A percentile compares a stretch with the other conserved stretches of the same genome.
These are phyloP conservation scores for Ectemnius lituratus DNA, from an alignment of 2,888 invertebrate genomes.

Conservation along the genomic window DNA sequence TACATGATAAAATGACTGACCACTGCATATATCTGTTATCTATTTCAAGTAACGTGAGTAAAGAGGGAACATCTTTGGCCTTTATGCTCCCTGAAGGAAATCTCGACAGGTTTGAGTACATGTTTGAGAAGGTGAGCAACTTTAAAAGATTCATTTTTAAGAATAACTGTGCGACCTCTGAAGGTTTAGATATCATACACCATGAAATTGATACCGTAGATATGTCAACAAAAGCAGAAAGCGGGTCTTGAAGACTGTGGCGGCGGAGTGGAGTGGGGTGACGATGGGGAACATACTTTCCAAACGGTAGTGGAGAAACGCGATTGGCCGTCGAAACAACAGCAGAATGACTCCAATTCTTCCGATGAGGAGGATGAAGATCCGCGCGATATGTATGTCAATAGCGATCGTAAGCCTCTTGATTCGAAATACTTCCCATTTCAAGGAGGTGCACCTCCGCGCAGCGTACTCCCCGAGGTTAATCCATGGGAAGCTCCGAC, in stretches of 20 bases:
- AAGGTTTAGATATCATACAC: not conserved
- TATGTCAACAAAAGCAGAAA: slow-evolving; percentile 71
- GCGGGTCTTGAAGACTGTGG: slow-evolving; percentile 68
- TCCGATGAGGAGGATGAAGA: slow-evolving; percentile 79
- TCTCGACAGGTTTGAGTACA: slow-evolving; percentile 78
- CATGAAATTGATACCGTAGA: slow-evolving; percentile 45
- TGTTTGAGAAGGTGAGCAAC: slow-evolving; percentile 81
- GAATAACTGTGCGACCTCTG: not conserved
- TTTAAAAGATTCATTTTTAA: slow-evolving; percentile 71
- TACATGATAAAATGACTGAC: not conserved
- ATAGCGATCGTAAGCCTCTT: slow-evolving; percentile 78
- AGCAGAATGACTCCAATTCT: slow-evolving; percentile 73
- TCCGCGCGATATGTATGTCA: slow-evolving; percentile 77
- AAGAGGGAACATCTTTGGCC: slow-evolving; percentile 74
- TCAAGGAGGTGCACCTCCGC: slow-evolving; percentile 7
- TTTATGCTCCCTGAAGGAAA: slow-evolving; percentile 79
- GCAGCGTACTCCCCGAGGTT: slow-evolving; percentile 58
- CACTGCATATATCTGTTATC: slow-evolving; percentile 5
- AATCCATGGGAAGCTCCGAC: slow-evolving; percentile 70
- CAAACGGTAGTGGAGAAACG: slow-evolving; percentile 79
- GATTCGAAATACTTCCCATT: not conserved
- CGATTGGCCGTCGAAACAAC: slow-evolving; percentile 71
- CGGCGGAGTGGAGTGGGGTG: slow-evolving; percentile 76
- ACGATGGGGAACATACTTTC: slow-evolving; percentile 78
- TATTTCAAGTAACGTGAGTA: slow-evolving; percentile 70